These are phyloP conservation scores for Atopsyche davidsoni DNA, from an alignment of 1,140 invertebrate species.

Conservation along the genomic window DNA sequence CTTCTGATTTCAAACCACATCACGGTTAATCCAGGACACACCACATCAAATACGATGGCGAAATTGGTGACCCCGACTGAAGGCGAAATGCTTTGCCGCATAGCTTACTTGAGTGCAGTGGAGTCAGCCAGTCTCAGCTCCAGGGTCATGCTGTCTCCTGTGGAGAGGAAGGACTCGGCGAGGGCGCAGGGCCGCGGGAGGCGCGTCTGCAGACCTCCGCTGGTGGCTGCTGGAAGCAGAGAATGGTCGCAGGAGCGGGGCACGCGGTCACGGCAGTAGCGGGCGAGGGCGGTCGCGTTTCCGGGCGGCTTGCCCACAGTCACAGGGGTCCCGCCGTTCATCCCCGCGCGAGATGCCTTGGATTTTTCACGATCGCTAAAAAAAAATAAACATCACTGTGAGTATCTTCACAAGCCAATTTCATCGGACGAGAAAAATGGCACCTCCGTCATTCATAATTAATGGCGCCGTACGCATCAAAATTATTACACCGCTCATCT, in stretches of 20 bases:
- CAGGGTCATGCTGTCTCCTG: slow-evolving; percentile 70
- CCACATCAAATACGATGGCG: too few species aligned
- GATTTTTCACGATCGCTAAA: slow-evolving; percentile 29
- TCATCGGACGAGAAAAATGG: too few species aligned
- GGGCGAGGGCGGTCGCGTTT: slow-evolving; percentile 66
- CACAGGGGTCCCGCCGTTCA: slow-evolving; percentile 44
- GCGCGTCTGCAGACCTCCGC: slow-evolving; percentile 32
- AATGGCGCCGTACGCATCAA: too few species aligned
- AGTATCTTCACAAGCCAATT: too few species aligned
- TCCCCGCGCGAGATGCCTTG: slow-evolving; percentile 39
- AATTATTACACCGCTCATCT: too few species aligned
- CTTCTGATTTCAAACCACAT: too few species aligned
- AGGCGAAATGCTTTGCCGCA: background rate
- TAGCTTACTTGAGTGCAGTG: slow-evolving; percentile 69
- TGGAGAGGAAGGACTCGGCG: slow-evolving; percentile 77
- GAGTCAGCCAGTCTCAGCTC: slow-evolving; percentile 73
- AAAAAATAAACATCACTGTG: background rate
- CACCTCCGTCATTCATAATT: too few species aligned
- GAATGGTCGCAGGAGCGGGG: slow-evolving; percentile 73
- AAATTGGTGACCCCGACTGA: too few species aligned
- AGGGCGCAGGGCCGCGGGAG: slow-evolving; percentile 66
- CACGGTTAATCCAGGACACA: too few species aligned
- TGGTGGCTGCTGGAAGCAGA: slow-evolving; percentile 52
- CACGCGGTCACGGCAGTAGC: slow-evolving; percentile 70
- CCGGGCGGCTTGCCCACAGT: slow-evolving; percentile 50